phyloP scores from a whole-genome alignment of 2,888 invertebrate genomes.

The Xanthorhoe designata region DNA sequence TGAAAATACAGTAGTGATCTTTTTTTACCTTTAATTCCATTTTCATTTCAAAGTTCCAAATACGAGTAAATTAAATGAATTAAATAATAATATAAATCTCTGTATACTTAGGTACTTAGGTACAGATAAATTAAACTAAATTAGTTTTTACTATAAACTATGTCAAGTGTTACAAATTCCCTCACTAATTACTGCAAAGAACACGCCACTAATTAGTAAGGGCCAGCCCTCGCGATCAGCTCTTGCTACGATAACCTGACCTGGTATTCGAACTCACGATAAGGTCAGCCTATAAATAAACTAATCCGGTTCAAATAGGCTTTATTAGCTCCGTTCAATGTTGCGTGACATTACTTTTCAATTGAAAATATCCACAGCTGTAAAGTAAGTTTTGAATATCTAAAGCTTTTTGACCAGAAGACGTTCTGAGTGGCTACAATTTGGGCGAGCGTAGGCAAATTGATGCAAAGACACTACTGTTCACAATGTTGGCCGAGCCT shows the following conservation, averaged over 20 bases:
- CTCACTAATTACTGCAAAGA: constrained; percentile 11
- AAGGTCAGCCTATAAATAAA: constrained; percentile 42
- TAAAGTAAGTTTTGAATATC: neutral
- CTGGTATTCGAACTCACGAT: constrained; percentile 52
- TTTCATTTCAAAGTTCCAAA: too few species aligned
- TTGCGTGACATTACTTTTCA: neutral
- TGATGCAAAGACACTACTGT: too few species aligned
- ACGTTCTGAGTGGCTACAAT: too few species aligned
- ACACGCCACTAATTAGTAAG: constrained; percentile 24
- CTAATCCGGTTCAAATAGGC: constrained; percentile 27
- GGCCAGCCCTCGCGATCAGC: constrained; percentile 44
- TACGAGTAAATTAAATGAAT: too few species aligned
- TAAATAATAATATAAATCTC: too few species aligned
- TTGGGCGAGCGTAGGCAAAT: too few species aligned
- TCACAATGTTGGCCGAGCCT: too few species aligned
- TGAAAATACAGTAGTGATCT: too few species aligned
- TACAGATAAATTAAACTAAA: too few species aligned
- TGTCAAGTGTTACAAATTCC: neutral
- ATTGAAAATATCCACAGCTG: neutral
- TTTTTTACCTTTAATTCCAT: too few species aligned
- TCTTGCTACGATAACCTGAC: constrained; percentile 49
- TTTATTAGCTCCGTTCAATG: neutral
- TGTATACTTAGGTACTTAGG: too few species aligned
- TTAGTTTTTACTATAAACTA: neutral
- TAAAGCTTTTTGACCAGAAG: neutral